Base-by-base conservation (phyloP, 2,888 invertebrate species). In the Chalcosyrphus nemorum region DNA sequence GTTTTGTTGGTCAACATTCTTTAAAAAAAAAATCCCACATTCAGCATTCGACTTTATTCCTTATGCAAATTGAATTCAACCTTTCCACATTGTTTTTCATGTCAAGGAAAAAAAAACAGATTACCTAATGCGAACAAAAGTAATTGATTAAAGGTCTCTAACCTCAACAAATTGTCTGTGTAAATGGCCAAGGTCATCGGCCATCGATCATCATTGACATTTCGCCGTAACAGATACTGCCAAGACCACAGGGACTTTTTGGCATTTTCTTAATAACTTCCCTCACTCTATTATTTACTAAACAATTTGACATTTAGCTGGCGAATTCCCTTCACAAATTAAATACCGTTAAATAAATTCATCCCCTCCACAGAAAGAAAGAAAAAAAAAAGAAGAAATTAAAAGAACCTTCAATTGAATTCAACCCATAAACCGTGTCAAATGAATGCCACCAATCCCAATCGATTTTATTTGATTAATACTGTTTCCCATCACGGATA, bases 131-230 rank as follows among this genome's bases (percentile, higher is more conserved):
- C 15, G 15, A 61, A 43, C n/a, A n/a, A n/a, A n/a, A n/a, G n/a
- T 61, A 43, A 61, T 61, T 61, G 27, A 61, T 43, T 45, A 43
- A 21, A 41, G 15, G 15, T 7, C 17, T 43, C 7, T n/a, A 15
- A 11, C 11, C 19, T 43, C 11, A 47, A 21, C 47, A 52, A 27
- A 29, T 57, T 32, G 21, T 41, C 24, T 13, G 19, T n/a, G n/a
- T n/a, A 57, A 57, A 57, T 57, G 57, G 1, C 41, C 24, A 24
- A 38, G 57, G 57, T 57, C n/a, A n/a, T n/a, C 57, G 21, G 9
- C 57, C 19, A 57, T 57, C 57, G 13, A 21, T 59, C 59, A 38
- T 43, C n/a, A 27, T 15, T 41, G 59, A 59, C 24, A 43, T 24
- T 41, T 15, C 1, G 13, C n/a, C n/a, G 6, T 38, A 43, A 43